phyloP scores from a whole-genome alignment of 2,888 invertebrate species.

The Eristalinus aeneus region DNA sequence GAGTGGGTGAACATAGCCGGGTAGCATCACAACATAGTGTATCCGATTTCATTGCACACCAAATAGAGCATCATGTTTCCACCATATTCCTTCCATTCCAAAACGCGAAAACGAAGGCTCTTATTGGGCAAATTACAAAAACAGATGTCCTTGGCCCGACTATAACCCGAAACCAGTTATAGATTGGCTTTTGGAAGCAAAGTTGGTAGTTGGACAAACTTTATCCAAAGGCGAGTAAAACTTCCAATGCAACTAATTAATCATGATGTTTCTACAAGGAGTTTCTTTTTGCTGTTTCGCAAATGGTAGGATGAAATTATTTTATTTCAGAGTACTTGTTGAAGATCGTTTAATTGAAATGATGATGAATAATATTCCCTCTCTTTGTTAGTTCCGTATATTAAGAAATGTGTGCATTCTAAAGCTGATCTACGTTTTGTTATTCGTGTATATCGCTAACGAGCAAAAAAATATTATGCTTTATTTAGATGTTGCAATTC shows the following conservation, averaged over 20 bases:
- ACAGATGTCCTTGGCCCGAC: conserved; percentile 61
- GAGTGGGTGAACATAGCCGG: background rate
- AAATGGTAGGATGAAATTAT: background rate
- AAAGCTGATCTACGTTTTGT: too few species aligned
- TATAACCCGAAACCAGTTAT: conserved; percentile 32
- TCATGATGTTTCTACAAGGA: conserved; percentile 49
- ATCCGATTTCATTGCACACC: conserved; percentile 57
- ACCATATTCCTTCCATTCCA: conserved; percentile 5
- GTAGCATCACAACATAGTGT: conserved; percentile 49
- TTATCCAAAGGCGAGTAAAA: conserved; percentile 36
- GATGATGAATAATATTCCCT: too few species aligned
- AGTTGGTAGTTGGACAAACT: conserved; percentile 5
- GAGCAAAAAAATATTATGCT: too few species aligned
- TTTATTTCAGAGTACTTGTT: background rate
- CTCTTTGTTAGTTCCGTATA: too few species aligned
- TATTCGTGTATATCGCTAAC: too few species aligned
- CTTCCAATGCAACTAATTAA: conserved; percentile 61
- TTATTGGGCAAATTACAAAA: conserved; percentile 68
- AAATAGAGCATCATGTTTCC: conserved; percentile 12
- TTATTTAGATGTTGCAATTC: too few species aligned
- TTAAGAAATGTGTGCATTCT: too few species aligned
- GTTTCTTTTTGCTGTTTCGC: background rate
- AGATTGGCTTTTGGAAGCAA: conserved; percentile 22
- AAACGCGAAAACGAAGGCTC: conserved; percentile 33
- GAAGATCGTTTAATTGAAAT: background rate